These are phyloP conservation scores for Sesamia inferens DNA, from an alignment of 2,888 invertebrate genomes.

Conservation along the genomic window DNA sequence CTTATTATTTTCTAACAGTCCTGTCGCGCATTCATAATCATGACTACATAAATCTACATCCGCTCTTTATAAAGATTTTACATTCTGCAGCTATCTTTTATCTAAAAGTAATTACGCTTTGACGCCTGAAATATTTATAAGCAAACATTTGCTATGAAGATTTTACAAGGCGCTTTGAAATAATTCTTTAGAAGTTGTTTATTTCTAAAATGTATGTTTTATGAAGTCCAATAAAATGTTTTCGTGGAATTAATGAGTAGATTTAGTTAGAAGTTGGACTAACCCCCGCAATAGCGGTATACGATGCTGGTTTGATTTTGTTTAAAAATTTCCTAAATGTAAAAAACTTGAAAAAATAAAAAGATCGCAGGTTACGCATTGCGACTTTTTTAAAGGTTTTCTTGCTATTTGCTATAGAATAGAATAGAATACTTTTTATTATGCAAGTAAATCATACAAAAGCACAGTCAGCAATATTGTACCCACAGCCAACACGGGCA, in stretches of 20 bases:
- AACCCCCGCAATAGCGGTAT: not conserved
- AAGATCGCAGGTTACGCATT: no score
- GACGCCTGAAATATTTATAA: not conserved
- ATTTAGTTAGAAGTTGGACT: not conserved
- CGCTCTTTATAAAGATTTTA: no score
- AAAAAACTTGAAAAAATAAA: no score
- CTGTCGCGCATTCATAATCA: not conserved
- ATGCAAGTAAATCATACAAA: no score
- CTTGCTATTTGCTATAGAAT: not conserved
- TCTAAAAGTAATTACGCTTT: no score
- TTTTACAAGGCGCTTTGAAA: not conserved
- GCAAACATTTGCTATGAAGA: not conserved
- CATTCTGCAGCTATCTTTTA: no score
- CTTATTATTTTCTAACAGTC: not conserved
- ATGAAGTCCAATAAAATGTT: not conserved
- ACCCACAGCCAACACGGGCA: not conserved
- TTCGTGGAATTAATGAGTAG: conserved; percentile 9
- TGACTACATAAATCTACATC: no score
- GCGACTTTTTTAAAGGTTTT: no score
- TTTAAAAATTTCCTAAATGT: no score
- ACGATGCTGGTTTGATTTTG: not conserved
- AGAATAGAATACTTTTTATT: no score
- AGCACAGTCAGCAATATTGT: not conserved
- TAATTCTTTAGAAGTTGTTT: no score
- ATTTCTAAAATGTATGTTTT: not conserved